Evolutionary conservation across 2,888 invertebrate species (phyloP).

Genomic region (Leptogaster cylindrica): DNA sequence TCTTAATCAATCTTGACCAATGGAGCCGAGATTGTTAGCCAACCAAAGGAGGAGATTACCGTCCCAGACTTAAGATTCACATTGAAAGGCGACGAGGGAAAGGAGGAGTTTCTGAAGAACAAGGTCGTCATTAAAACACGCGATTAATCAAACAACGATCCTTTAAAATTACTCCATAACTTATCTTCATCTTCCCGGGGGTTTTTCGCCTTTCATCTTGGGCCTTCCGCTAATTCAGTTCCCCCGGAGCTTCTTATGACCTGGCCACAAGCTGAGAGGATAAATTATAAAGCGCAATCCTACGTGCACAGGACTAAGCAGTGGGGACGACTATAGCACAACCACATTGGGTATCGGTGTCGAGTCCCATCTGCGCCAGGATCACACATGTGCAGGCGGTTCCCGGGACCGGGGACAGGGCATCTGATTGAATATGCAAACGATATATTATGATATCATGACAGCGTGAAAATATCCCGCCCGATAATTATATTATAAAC

Average conservation of each 20-base stretch:
- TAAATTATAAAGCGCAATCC: slow-evolving; percentile 40
- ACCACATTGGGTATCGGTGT: neutral
- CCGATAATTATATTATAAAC: slow-evolving; percentile 49
- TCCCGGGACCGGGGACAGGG: neutral
- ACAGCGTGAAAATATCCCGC: slow-evolving; percentile 49
- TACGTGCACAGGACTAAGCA: neutral
- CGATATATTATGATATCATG: slow-evolving; percentile 49
- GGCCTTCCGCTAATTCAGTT: slow-evolving; percentile 39
- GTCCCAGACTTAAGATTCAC: neutral
- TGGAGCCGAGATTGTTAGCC: neutral
- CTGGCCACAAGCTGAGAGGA: slow-evolving; percentile 45
- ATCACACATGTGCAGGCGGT: slow-evolving; percentile 35
- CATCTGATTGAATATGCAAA: slow-evolving; percentile 48
- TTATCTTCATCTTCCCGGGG: slow-evolving; percentile 41
- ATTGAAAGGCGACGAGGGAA: neutral
- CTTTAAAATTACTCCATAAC: slow-evolving; percentile 43
- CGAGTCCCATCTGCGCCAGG: neutral
- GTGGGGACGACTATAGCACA: neutral
- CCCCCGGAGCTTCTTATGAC: slow-evolving; percentile 37
- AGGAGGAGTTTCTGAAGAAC: slow-evolving; percentile 17
- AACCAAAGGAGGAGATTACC: neutral
- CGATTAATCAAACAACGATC: slow-evolving; percentile 46
- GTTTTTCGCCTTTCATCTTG: slow-evolving; percentile 42
- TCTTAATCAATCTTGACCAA: slow-evolving; percentile 23
- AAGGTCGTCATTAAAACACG: slow-evolving; percentile 44